Evolutionary conservation across 2,888 invertebrate species (phyloP), one percentile per base, ranked within the genome.

Genomic region (Drosophila meridionalis): DNA sequence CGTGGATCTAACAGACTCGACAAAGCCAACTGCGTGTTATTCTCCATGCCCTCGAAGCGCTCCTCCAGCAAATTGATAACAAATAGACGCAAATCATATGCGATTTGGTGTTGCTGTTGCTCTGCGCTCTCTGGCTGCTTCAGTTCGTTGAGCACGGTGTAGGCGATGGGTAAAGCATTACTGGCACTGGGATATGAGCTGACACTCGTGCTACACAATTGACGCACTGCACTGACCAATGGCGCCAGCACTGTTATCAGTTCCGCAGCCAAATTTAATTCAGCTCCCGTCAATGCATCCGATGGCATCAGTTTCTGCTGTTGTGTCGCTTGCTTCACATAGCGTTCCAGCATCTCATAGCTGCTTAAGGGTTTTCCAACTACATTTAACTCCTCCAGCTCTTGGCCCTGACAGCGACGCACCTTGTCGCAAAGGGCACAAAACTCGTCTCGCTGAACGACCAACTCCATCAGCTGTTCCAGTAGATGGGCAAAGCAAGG

Each of bases 1-100:
- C 82, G 81, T 0, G 82, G 82, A 63, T 83, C 82, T 32, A 82
- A n/a, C 6, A 82, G 34, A 42, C 62, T 81, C 0, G 79, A 63
- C 36, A 81, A 30, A 1, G 82, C 83, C 20, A 76, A 36, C 1
- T 53, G 55, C 2, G 34, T 30, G n/a, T 82, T 82, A 9, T 67
- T 78, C 43, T 82, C 82, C 52, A 82, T 56, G n/a, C 26, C 42
- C 9, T 70, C 68, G 11, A 79, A 83, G 2, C 57, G 50, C 28
- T 76, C 72, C 30, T 83, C 72, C 3, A 82, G 53, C 34, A 60
- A 68, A 0, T 38, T 53, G 26, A 79, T 72, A 20, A 79, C 20
- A 58, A 72, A 76, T 52, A 73, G 7, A 5, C 83, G 83, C 57
- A 83, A 38, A 7, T 82, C 83, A 50, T 81, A 70, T 11, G 60